A percentile compares a stretch with the other conserved stretches of the same genome.
Conservation (phyloP, 2,888 invertebrate genomes). For the Epinotia nisella region DNA sequence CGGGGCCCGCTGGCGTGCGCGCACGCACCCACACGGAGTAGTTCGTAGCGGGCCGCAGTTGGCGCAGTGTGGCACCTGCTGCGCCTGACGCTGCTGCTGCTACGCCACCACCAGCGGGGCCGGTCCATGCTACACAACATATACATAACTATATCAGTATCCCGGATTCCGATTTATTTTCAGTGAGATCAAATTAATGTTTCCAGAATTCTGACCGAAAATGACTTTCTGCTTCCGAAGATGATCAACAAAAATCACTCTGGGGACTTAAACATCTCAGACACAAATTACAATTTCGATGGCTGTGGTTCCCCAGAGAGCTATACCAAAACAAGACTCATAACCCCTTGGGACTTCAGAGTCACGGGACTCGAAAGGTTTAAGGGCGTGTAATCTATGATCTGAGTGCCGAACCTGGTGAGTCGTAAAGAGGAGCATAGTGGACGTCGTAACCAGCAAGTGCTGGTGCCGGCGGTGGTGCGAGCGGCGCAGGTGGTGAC, state of each 20-base stretch:
- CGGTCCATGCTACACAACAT: conserved; percentile 50
- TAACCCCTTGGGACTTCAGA: too few species aligned
- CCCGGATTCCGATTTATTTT: not conserved
- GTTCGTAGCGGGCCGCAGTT: conserved; percentile 91
- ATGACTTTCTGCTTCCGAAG: too few species aligned
- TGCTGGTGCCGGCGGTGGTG: conserved; percentile 64
- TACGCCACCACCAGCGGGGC: conserved; percentile 45
- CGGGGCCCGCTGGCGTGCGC: conserved; percentile 90
- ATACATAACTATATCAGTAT: not conserved
- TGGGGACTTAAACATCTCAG: too few species aligned
- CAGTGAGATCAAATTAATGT: too few species aligned
- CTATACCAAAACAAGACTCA: too few species aligned
- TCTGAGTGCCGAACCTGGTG: conserved; percentile 52
- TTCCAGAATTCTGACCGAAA: too few species aligned
- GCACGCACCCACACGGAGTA: conserved; percentile 93
- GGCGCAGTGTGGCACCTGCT: conserved; percentile 88
- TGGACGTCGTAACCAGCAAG: conserved; percentile 89
- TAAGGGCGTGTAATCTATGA: too few species aligned
- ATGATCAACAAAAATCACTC: too few species aligned
- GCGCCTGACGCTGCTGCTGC: conserved; percentile 54
- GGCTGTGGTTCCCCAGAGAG: too few species aligned
- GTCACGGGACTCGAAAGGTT: too few species aligned
- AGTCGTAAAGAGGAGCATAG: conserved; percentile 84
- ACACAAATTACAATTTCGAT: too few species aligned
- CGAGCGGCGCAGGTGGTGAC: conserved; percentile 86